phyloP scores from a whole-genome alignment of 2,797 vertebrate genomes.

The Coilia nasus region DNA sequence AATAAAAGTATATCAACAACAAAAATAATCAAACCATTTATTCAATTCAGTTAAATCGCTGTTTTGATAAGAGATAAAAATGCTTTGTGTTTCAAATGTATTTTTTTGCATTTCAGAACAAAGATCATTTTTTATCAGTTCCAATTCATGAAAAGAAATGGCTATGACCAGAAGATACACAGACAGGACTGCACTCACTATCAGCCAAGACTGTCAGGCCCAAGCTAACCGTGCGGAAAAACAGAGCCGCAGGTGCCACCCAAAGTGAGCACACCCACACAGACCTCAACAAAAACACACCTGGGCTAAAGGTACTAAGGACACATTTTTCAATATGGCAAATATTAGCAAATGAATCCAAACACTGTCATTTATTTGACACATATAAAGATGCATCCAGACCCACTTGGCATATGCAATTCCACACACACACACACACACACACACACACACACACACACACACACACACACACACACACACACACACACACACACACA shows the following conservation, averaged over 20 bases:
- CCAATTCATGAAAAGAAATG: too few relatives aligned
- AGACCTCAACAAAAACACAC: background rate
- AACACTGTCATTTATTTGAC: background rate
- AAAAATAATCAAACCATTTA: too few relatives aligned
- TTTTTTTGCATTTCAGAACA: too few relatives aligned
- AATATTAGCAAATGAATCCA: background rate
- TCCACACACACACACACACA: background rate
- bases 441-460: too few relatives aligned
- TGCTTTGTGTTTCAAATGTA: too few relatives aligned
- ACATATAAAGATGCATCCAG: background rate
- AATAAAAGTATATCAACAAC: too few relatives aligned
- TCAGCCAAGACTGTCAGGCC: background rate
- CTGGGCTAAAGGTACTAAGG: background rate
- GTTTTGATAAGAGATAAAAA: too few relatives aligned
- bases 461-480: too few relatives aligned
- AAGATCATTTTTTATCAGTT: too few relatives aligned
- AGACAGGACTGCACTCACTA: background rate
- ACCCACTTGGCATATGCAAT: background rate
- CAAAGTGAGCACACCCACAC: background rate
- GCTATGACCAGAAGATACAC: background rate
- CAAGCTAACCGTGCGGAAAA: constrained; percentile 21
- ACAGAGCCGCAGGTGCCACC: background rate
- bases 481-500: background rate
- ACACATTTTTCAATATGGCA: background rate
- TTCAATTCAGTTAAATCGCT: too few relatives aligned